Conservation (phyloP, 2,113 vertebrate genomes). For the Trematomus loennbergii region DNA sequence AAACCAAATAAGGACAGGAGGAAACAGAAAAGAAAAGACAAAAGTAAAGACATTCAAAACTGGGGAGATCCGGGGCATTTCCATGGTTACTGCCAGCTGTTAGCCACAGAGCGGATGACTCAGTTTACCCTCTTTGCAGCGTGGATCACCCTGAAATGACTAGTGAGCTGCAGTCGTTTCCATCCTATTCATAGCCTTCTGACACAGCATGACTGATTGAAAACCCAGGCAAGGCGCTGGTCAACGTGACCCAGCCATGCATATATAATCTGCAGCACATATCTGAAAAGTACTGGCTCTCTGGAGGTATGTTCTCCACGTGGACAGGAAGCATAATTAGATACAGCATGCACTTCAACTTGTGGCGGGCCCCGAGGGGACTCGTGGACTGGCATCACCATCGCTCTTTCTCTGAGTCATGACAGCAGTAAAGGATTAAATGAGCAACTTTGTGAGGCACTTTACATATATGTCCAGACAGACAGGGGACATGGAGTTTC, state of each 20-base stretch:
- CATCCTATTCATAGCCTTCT: conserved; percentile 46
- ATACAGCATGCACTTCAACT: conserved; percentile 6
- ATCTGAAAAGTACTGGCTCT: conserved; percentile 22
- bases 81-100: conserved; percentile 49
- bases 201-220: conserved; percentile 37
- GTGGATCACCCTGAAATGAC: conserved; percentile 47
- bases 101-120: conserved; percentile 67
- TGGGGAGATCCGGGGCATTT: conserved; percentile 52
- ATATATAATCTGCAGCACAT: conserved; percentile 34
- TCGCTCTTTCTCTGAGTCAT: conserved; percentile 28
- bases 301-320: conserved; percentile 14
- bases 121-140: conserved; percentile 62
- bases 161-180: conserved; percentile 43
- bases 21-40: conserved; percentile 43
- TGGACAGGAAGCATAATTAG: conserved; percentile 29
- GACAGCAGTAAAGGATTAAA: conserved; percentile 45
- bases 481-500: conserved; percentile 21
- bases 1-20: conserved; percentile 79
- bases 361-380: not conserved
- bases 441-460: conserved; percentile 10
- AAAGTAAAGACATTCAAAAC: conserved; percentile 53
- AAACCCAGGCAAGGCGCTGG: conserved; percentile 53
- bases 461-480: conserved; percentile 18
- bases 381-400: conserved; percentile 5
- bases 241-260: conserved; percentile 53